Conservation (phyloP, 2,797 vertebrate genomes). For the Alectoris magna region DNA sequence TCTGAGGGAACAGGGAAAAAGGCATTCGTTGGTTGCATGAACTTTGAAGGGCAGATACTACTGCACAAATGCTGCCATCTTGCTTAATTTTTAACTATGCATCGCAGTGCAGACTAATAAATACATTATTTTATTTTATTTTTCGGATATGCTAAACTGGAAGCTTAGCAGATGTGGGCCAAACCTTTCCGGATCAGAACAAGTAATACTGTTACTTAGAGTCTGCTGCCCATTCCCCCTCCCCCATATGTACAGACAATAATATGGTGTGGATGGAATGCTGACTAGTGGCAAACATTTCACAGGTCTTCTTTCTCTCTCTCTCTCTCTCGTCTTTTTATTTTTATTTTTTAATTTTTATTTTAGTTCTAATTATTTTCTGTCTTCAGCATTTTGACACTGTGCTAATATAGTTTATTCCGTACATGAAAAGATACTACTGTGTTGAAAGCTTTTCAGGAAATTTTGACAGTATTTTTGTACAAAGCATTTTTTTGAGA, state of each 20-base stretch:
- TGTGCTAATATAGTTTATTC: conserved; percentile 90
- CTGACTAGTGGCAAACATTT: conserved; percentile 83
- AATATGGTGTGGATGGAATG: conserved; percentile 85
- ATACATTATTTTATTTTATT: not conserved
- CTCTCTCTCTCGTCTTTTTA: conserved; percentile 56
- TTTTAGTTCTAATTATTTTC: conserved; percentile 72
- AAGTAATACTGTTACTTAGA: conserved; percentile 80
- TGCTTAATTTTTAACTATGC: conserved; percentile 87
- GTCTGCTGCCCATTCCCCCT: conserved; percentile 77
- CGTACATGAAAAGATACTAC: conserved; percentile 90
- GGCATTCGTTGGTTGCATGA: conserved; percentile 83
- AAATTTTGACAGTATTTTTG: conserved; percentile 95
- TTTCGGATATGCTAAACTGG: conserved; percentile 79
- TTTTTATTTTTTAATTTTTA: conserved; percentile 75
- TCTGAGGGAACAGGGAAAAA: conserved; percentile 76
- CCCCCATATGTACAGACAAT: conserved; percentile 84
- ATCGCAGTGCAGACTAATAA: conserved; percentile 80
- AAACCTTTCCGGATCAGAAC: conserved; percentile 83
- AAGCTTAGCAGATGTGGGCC: conserved; percentile 84
- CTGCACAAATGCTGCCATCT: conserved; percentile 85
- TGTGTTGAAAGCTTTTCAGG: conserved; percentile 93
- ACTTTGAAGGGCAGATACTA: conserved; percentile 82
- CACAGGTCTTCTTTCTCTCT: conserved; percentile 78
- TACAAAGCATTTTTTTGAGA: conserved; percentile 89
- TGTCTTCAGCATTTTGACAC: conserved; percentile 87